Evolutionary conservation across 2,888 invertebrate species (phyloP).

Genomic region (Drosophila meridiana): DNA sequence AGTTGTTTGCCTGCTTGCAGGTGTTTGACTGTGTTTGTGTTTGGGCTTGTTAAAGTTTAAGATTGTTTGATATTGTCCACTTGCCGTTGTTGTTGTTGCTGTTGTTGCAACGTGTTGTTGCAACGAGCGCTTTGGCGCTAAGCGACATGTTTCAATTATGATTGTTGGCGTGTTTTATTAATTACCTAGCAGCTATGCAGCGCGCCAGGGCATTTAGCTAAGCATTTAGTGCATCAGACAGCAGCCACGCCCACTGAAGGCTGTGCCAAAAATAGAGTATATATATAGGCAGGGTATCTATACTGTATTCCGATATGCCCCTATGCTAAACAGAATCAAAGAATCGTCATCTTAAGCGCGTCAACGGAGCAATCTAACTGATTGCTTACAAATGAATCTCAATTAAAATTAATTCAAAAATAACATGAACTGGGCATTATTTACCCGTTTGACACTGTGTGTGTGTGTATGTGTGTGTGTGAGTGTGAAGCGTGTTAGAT

Average conservation of each 20-base stretch:
- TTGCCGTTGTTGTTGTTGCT: slow-evolving; percentile 22
- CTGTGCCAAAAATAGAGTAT: slow-evolving; percentile 9
- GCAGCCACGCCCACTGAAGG: slow-evolving; percentile 19
- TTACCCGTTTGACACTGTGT: slow-evolving; percentile 75
- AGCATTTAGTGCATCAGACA: slow-evolving; percentile 49
- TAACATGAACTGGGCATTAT: slow-evolving; percentile 79
- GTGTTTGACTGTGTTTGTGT: slow-evolving; percentile 50
- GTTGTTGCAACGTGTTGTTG: slow-evolving; percentile 69
- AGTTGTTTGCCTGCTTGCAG: slow-evolving; percentile 19
- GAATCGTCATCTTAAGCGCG: slow-evolving; percentile 64
- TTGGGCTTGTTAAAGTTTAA: slow-evolving; percentile 64
- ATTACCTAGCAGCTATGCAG: slow-evolving; percentile 65
- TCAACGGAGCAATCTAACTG: slow-evolving; percentile 75
- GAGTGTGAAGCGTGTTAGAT: slow-evolving; percentile 52
- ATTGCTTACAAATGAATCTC: slow-evolving; percentile 81
- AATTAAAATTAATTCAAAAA: slow-evolving; percentile 80
- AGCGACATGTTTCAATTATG: slow-evolving; percentile 83
- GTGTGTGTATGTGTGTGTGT: slow-evolving; percentile 12
- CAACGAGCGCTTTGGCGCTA: slow-evolving; percentile 80
- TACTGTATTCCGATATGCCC: not conserved
- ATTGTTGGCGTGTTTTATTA: slow-evolving; percentile 82
- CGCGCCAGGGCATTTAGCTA: slow-evolving; percentile 52
- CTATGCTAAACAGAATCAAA: slow-evolving; percentile 53
- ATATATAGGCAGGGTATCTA: not conserved
- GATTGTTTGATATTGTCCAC: slow-evolving; percentile 65